These are phyloP conservation scores for Campylomormyrus numenius DNA, from an alignment of 2,113 vertebrate species.

Conservation along the genomic window DNA sequence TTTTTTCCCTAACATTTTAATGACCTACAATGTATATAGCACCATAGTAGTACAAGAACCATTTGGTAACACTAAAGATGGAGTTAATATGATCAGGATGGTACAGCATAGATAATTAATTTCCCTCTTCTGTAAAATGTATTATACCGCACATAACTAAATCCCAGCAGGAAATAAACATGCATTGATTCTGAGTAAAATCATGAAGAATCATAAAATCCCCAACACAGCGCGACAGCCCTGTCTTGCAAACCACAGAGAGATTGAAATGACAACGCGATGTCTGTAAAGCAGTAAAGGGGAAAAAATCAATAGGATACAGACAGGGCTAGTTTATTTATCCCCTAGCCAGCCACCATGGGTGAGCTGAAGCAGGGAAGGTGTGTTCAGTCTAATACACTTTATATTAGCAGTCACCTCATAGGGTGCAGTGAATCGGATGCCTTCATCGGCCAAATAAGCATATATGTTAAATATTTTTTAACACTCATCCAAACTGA, in stretches of 20 bases:
- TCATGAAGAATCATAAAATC: not conserved
- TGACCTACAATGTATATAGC: not conserved
- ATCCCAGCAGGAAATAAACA: not conserved
- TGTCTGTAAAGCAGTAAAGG: not conserved
- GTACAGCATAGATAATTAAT: not conserved
- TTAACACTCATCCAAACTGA: not conserved
- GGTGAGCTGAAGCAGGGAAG: not conserved
- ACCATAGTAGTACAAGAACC: not conserved
- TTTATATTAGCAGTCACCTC: not conserved
- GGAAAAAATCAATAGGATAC: conserved; percentile 9
- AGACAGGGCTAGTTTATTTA: not conserved
- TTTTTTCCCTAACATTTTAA: not conserved
- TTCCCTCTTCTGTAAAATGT: not conserved
- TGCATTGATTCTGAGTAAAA: conserved; percentile 5
- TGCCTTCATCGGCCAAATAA: not conserved
- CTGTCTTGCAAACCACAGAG: not conserved
- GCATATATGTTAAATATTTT: not conserved
- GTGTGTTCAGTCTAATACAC: not conserved
- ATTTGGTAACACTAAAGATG: not conserved
- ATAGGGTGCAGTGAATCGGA: not conserved
- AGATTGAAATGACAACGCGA: conserved; percentile 5
- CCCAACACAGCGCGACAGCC: not conserved
- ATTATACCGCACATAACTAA: not conserved
- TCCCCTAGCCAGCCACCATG: not conserved
- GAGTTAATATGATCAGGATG: not conserved